Percentiles rank a stretch among this genome's conserved stretches.
phyloP scores from a whole-genome alignment of 2,113 vertebrate genomes.

The Tachysurus vachellii region DNA sequence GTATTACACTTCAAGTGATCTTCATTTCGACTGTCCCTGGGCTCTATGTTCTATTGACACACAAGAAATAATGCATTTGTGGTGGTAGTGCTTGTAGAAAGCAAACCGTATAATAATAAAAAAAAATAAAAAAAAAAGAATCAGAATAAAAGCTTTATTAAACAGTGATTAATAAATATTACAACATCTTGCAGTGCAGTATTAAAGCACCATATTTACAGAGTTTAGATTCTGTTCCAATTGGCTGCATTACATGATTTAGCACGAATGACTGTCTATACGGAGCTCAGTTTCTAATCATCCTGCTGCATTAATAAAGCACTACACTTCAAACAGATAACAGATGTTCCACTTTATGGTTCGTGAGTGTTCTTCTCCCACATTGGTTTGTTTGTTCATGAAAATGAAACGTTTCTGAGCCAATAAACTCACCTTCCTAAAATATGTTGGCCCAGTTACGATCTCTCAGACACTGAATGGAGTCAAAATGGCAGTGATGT shows the following conservation, averaged over 20 bases:
- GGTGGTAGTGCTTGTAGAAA: background rate
- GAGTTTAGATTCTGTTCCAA: background rate
- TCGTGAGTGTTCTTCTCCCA: background rate
- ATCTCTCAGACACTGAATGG: background rate
- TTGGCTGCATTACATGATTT: background rate
- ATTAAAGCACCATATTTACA: background rate
- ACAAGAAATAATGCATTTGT: background rate
- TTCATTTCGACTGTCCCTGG: background rate
- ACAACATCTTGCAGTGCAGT: background rate
- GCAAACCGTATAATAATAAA: background rate
- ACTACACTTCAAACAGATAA: background rate
- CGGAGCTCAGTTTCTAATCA: background rate
- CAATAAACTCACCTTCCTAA: background rate
- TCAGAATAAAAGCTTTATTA: background rate
- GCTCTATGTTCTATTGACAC: background rate
- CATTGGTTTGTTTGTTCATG: background rate
- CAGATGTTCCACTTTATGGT: background rate
- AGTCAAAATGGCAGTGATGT: background rate
- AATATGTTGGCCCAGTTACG: background rate
- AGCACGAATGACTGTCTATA: background rate
- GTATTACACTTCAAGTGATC: background rate
- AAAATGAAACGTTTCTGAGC: background rate
- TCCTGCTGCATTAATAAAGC: background rate
- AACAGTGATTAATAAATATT: background rate
- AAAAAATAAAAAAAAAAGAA: background rate